These are phyloP conservation scores for Molossus alvarezi DNA, from an alignment of 2,797 vertebrate species.

Conservation along the genomic window DNA sequence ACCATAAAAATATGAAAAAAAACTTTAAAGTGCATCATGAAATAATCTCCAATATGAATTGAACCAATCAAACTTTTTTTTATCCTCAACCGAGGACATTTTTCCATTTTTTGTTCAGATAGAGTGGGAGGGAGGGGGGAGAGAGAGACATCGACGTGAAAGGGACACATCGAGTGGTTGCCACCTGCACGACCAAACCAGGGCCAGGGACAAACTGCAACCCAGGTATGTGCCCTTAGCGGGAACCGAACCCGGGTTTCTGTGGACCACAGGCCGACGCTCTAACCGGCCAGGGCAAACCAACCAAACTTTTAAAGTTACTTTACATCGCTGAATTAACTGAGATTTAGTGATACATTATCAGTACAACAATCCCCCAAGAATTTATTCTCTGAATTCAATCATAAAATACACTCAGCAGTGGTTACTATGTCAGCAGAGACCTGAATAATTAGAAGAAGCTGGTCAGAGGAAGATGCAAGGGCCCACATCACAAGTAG, in stretches of 20 bases:
- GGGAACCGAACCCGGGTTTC: too few relatives aligned
- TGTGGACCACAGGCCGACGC: too few relatives aligned
- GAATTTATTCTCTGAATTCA: conserved; percentile 40
- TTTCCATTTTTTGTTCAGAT: too few relatives aligned
- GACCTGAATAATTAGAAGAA: not conserved
- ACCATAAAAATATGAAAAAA: not conserved
- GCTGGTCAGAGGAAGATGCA: not conserved
- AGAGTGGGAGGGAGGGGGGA: too few relatives aligned
- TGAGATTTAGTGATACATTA: conserved; percentile 14
- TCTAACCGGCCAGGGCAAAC: not conserved
- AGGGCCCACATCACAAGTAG: not conserved
- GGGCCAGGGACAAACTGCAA: too few relatives aligned
- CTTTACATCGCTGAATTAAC: not conserved
- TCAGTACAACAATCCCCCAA: not conserved
- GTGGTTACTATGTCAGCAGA: conserved; percentile 7
- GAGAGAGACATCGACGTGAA: too few relatives aligned
- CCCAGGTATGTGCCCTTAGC: too few relatives aligned
- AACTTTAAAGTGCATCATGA: conserved; percentile 19
- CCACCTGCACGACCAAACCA: too few relatives aligned
- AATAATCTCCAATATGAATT: conserved; percentile 49
- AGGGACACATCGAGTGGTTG: too few relatives aligned
- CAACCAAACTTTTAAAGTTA: conserved; percentile 57
- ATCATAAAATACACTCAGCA: conserved; percentile 33
- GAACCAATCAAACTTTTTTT: conserved; percentile 42
- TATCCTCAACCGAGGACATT: too few relatives aligned